Conservation (phyloP, 2,113 vertebrate genomes). For the Empidonax alnorum region DNA sequence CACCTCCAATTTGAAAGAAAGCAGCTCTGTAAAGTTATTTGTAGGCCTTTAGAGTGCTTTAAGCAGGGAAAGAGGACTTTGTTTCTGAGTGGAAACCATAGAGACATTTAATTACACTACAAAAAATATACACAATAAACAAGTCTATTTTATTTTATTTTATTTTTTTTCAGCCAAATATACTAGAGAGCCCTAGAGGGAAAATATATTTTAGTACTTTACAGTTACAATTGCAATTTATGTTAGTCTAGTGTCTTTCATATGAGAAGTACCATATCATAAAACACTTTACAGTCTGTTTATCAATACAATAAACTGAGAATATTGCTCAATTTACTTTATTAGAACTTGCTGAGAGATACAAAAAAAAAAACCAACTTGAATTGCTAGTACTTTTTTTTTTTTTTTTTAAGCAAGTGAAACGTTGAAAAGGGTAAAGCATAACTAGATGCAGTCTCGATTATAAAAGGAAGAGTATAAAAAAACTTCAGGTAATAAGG, state of each 20-base stretch:
- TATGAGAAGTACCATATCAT: slow-evolving; percentile 22
- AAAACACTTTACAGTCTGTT: slow-evolving; percentile 66
- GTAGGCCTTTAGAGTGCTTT: neutral
- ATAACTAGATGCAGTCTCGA: neutral
- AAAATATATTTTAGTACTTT: slow-evolving; percentile 67
- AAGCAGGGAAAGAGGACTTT: neutral
- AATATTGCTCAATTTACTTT: slow-evolving; percentile 68
- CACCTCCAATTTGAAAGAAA: neutral
- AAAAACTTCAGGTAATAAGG: slow-evolving; percentile 13
- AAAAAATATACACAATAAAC: slow-evolving; percentile 65
- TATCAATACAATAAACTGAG: slow-evolving; percentile 68
- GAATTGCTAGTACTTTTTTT: neutral
- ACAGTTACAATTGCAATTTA: slow-evolving; percentile 65
- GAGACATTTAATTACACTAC: slow-evolving; percentile 68
- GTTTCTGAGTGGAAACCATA: slow-evolving; percentile 24
- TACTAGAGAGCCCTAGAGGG: slow-evolving; percentile 40
- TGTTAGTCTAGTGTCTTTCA: slow-evolving; percentile 66
- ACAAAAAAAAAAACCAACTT: slow-evolving; percentile 61
- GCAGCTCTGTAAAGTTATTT: neutral
- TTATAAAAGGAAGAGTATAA: neutral
- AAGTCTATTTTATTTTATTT: slow-evolving; percentile 66
- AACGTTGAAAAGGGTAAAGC: neutral
- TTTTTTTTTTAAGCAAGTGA: neutral
- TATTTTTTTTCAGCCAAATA: slow-evolving; percentile 54
- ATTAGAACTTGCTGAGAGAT: slow-evolving; percentile 64